Conservation (phyloP, 2,113 vertebrate genomes). For the Clupea harengus region DNA sequence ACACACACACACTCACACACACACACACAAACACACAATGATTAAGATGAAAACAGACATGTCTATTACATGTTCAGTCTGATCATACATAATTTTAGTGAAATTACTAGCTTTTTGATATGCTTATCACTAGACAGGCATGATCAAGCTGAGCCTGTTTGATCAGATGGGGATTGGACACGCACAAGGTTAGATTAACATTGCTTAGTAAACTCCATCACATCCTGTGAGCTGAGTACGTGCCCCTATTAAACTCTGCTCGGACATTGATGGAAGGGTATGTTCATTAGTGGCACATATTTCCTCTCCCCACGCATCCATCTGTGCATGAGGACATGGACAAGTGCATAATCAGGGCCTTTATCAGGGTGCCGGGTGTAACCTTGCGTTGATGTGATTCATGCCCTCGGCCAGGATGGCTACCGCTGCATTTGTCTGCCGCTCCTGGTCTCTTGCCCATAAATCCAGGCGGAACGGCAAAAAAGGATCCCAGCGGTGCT, state of each 20-base stretch:
- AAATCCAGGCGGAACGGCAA: constrained; percentile 22
- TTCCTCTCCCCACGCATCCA: background rate
- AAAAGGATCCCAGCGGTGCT: constrained; percentile 18
- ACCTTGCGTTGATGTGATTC: background rate
- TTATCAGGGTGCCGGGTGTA: background rate
- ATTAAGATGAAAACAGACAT: background rate
- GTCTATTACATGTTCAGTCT: background rate
- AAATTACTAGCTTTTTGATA: background rate
- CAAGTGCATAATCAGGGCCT: background rate
- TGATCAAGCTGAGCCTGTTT: background rate
- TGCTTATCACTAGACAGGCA: background rate
- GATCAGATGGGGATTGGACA: background rate
- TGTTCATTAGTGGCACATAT: constrained; percentile 6
- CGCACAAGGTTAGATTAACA: background rate
- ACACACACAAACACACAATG: background rate
- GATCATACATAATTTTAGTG: background rate
- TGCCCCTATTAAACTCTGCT: background rate
- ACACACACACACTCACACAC: too few relatives aligned
- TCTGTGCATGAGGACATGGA: background rate
- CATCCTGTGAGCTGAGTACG: background rate
- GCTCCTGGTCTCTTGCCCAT: background rate
- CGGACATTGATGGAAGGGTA: background rate
- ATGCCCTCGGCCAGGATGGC: background rate
- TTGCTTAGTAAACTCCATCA: background rate
- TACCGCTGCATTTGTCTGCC: background rate